Base-by-base conservation (phyloP, 2,113 vertebrate genomes). In the Anoura caudifer region DNA sequence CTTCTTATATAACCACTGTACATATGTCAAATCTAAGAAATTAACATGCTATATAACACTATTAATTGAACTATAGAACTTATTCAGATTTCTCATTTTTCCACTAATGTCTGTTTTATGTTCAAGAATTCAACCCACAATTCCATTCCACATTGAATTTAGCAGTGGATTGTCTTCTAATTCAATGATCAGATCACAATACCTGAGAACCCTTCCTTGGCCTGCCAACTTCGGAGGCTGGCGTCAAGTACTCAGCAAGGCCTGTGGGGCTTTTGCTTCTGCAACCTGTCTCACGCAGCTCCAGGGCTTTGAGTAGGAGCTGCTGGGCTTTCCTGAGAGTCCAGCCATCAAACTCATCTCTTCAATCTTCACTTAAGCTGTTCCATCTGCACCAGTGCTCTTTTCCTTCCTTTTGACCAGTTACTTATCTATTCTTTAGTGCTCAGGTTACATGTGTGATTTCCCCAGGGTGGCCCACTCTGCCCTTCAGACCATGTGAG, bases 11-110 rank as follows among this genome's bases (percentile, higher is more conserved):
- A 81, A 82, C 1, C 11, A 17, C 24, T 59, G 7, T 50, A n/a
- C 24, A 20, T 73, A 70, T 22, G 86, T 84, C 28, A 52, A 94
- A 91, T 93, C 61, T 61, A 88, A 91, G 72, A 91, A 91, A 28
- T 91, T 17, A 79, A 43, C 33, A 41, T 88, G 54, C 33, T 38
- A 17, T 38, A 10, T 56, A 45, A 52, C 43, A 41, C 70, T 79
- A 43, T 45, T 65, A 69, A 63, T 36, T 43, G 28, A 92, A 76
- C 31, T 77, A n/a, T 43, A 69, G 70, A 90, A 59, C 80, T 75
- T 54, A 26, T 59, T 92, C 43, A 33, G 28, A 61, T 70, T 69
- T 92, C 70, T 56, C 36, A 11, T 63, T 84, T 90, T 73, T 16
- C 72, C 36, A 45, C 36, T 15, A 19, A 59, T 33, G 38, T 75